These are phyloP conservation scores for Gymnocypris eckloni DNA, from an alignment of 2,797 vertebrate genomes.

Conservation along the genomic window DNA sequence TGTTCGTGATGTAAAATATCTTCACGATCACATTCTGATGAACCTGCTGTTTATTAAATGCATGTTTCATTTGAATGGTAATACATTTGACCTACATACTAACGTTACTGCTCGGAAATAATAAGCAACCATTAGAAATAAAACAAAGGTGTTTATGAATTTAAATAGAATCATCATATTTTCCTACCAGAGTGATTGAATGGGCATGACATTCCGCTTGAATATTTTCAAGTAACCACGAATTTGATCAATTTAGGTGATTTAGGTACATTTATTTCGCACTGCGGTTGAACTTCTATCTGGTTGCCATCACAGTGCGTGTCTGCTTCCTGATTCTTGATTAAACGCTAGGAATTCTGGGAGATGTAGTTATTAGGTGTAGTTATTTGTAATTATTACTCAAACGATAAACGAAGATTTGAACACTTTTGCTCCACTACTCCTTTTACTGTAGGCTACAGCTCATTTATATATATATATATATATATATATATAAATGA, in stretches of 20 bases:
- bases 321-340: constrained; percentile 31
- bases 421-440: not conserved
- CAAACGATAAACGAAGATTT: not conserved
- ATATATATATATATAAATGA: too few species aligned
- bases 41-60: not conserved
- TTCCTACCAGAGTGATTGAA: constrained; percentile 63
- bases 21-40: not conserved
- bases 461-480: not conserved
- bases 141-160: not conserved
- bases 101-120: not conserved
- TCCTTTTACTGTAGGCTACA: not conserved
- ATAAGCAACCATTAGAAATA: not conserved
- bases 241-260: not conserved
- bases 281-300: not conserved
- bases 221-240: not conserved
- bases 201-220: constrained; percentile 70
- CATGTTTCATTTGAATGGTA: not conserved
- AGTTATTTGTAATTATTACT: too few species aligned
- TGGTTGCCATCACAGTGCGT: constrained; percentile 12
- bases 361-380: constrained; percentile 49
- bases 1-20: not conserved
- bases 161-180: not conserved
- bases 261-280: not conserved
- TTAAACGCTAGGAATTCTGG: constrained; percentile 46
- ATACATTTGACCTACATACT: constrained; percentile 15